Conservation (phyloP, 2,113 vertebrate genomes). For the Callithrix jacchus region DNA sequence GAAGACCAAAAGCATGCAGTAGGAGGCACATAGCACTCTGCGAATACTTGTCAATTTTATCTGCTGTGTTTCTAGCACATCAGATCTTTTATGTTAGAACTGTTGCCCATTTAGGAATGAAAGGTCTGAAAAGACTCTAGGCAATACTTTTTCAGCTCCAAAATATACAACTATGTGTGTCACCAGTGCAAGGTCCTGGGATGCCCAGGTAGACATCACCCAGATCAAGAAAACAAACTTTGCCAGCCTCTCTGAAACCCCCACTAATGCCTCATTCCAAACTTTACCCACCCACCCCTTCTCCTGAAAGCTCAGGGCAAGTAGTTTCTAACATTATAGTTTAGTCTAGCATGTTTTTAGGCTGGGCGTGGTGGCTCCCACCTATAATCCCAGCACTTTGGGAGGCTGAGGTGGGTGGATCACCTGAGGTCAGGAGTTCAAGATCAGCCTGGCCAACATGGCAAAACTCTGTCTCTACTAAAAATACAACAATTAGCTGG, state of each 20-base stretch:
- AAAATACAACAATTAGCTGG: too few relatives aligned
- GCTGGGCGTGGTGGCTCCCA: too few relatives aligned
- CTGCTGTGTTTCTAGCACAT: background rate
- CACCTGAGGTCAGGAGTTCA: too few relatives aligned
- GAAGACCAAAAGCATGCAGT: background rate
- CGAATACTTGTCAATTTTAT: background rate
- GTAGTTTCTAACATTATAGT: background rate
- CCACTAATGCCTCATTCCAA: too few relatives aligned
- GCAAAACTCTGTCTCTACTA: too few relatives aligned
- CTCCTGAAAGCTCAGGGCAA: background rate
- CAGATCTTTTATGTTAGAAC: background rate
- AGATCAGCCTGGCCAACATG: too few relatives aligned
- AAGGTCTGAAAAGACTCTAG: background rate
- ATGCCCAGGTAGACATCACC: background rate
- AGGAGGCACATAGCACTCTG: background rate
- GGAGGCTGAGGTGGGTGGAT: too few relatives aligned
- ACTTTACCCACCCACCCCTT: too few relatives aligned
- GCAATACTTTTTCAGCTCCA: background rate
- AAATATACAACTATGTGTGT: background rate
- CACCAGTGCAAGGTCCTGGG: background rate
- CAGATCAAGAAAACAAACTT: background rate
- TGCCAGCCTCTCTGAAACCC: background rate
- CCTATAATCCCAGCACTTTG: too few relatives aligned
- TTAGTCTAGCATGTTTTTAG: background rate
- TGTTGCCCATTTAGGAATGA: background rate